These are phyloP conservation scores for Eulemur mongoz DNA, from an alignment of 2,797 vertebrate species.

Conservation along the genomic window DNA sequence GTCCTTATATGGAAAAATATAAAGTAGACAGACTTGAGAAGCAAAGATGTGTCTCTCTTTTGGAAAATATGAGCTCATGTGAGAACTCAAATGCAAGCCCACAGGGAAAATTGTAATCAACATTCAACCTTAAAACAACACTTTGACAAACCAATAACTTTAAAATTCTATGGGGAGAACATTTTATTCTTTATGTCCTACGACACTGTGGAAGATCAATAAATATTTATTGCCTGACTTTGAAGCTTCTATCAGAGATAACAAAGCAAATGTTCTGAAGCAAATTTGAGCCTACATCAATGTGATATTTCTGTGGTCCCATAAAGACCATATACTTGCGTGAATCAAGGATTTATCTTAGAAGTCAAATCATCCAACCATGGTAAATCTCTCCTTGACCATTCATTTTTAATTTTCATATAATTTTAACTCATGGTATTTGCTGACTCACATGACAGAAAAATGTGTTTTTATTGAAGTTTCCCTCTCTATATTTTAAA, in stretches of 20 bases:
- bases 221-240: not conserved
- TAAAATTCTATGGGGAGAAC: not conserved
- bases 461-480: not conserved
- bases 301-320: fast-evolving
- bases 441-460: not conserved
- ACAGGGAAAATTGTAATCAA: not conserved
- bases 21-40: not conserved
- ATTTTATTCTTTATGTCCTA: not conserved
- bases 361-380: not conserved
- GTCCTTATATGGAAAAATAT: not conserved
- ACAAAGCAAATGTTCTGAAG: not conserved
- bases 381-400: not conserved
- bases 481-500: not conserved
- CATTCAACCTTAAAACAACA: not conserved
- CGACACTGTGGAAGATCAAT: not conserved
- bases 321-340: not conserved
- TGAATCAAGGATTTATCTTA: not conserved
- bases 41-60: not conserved
- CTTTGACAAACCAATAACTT: not conserved
- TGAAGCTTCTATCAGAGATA: not conserved
- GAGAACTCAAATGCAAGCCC: not conserved
- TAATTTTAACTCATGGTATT: not conserved
- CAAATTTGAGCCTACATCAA: not conserved
- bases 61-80: not conserved
- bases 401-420: not conserved